Base-by-base conservation (phyloP, 2,888 invertebrate species). In the Metacarcinus magister region DNA sequence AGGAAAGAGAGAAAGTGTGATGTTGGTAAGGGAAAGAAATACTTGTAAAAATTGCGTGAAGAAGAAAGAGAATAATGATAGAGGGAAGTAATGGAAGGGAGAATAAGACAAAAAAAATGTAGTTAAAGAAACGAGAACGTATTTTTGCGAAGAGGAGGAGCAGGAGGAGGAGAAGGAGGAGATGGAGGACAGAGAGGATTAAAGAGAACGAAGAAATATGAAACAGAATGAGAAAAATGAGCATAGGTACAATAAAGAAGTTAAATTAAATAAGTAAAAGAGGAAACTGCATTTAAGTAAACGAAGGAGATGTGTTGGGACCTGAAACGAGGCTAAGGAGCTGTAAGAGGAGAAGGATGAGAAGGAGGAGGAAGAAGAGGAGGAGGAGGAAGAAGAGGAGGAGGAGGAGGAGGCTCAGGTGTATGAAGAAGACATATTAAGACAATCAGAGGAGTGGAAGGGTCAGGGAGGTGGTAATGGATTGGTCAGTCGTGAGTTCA, bases 341-440 rank as follows among this genome's bases (percentile, higher is more conserved):
- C 10, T 54, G 54, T 39, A 39, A 39, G 82, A 82, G 82, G 32
- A 82, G 82, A 32, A 82, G 82, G 82, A 82, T 32, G 82, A 82
- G 32, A 16, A 32, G 82, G 82, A 32, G 82, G 23, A 67, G 19
- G 60, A 67, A 67, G 60, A 67, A 13, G 23, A 23, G 0, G 60
- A 67, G 60, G 60, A 67, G 60, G 60, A 82, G 82, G 32, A 82
- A 19, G 82, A 82, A 32, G 82, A 82, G 82, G 82, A 82, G 82
- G 82, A 82, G 82, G 82, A 82, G 32, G 32, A 32, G 82, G 82
- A 32, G 82, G 32, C 82, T 75, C 75, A 75, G 75, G 75, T 75
- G 75, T 16, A 19, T 8, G 75, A 75, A 0, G 75, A 75, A 75
- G 19, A 75, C 23, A 75, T 23, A 75, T 75, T 75, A n/a, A 75